phyloP scores from a whole-genome alignment of 2,888 invertebrate species.

The Meta bourneti region DNA sequence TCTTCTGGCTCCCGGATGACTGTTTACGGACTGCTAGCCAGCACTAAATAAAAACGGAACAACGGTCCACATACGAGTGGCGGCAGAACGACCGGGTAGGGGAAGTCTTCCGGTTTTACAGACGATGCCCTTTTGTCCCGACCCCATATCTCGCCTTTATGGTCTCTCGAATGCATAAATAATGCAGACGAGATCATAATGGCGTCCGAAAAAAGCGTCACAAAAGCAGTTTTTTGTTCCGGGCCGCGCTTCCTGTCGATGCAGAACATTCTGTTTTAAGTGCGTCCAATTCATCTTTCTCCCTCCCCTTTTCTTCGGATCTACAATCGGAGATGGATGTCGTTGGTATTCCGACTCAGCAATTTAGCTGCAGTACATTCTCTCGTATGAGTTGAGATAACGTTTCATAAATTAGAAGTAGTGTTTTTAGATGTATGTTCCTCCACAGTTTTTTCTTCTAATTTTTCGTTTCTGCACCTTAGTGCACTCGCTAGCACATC shows the following conservation, averaged over 20 bases:
- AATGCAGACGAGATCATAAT: slow-evolving; percentile 57
- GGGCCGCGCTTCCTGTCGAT: slow-evolving; percentile 3
- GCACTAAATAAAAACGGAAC: slow-evolving; percentile 69
- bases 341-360: not conserved
- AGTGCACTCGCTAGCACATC: too few species aligned
- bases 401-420: too few species aligned
- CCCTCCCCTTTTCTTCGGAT: not conserved
- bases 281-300: not conserved
- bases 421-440: too few species aligned
- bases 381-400: too few species aligned
- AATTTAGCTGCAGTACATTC: not conserved
- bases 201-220: slow-evolving; percentile 43
- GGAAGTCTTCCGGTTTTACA: slow-evolving; percentile 62
- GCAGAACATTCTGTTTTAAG: slow-evolving; percentile 3
- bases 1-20: slow-evolving; percentile 38
- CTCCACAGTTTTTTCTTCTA: too few species aligned
- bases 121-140: slow-evolving; percentile 56
- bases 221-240: slow-evolving; percentile 43
- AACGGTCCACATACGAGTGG: slow-evolving; percentile 56
- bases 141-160: slow-evolving; percentile 47
- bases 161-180: slow-evolving; percentile 70
- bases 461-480: too few species aligned
- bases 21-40: slow-evolving; percentile 40
- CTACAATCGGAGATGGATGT: not conserved
- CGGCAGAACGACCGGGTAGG: slow-evolving; percentile 36